phyloP scores from a whole-genome alignment of 2,888 invertebrate species.

The Globia sparganii region DNA sequence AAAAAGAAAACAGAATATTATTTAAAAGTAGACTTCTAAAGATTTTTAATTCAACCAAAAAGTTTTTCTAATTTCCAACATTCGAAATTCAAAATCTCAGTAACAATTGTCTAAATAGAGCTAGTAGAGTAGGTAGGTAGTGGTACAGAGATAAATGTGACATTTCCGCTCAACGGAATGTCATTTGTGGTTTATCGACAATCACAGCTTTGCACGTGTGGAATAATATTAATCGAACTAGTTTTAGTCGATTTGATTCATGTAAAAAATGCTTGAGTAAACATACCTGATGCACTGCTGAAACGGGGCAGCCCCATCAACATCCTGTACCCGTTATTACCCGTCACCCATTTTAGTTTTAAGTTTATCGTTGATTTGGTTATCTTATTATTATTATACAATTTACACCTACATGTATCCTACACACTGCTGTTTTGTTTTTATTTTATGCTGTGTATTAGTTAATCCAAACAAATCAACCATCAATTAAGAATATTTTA shows the following conservation, averaged over 20 bases:
- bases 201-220: slow-evolving; percentile 48
- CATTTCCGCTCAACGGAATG: slow-evolving; percentile 66
- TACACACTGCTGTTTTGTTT: background rate
- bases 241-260: background rate
- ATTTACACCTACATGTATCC: background rate
- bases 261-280: background rate
- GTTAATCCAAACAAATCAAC: too few relatives aligned
- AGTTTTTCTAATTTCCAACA: too few relatives aligned
- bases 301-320: too few relatives aligned
- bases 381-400: background rate
- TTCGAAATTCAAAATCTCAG: too few relatives aligned
- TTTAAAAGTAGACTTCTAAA: too few relatives aligned
- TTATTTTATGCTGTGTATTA: background rate
- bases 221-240: slow-evolving; percentile 33
- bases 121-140: background rate
- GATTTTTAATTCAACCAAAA: too few relatives aligned
- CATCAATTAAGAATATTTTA: too few relatives aligned
- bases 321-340: too few relatives aligned
- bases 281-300: too few relatives aligned
- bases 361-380: background rate
- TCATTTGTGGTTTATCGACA: slow-evolving; percentile 69
- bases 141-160: slow-evolving; percentile 48
- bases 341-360: too few relatives aligned
- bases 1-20: too few relatives aligned
- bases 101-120: background rate